Evolutionary conservation across 2,888 invertebrate genomes (phyloP).

Genomic region (Notodonta ziczac): DNA sequence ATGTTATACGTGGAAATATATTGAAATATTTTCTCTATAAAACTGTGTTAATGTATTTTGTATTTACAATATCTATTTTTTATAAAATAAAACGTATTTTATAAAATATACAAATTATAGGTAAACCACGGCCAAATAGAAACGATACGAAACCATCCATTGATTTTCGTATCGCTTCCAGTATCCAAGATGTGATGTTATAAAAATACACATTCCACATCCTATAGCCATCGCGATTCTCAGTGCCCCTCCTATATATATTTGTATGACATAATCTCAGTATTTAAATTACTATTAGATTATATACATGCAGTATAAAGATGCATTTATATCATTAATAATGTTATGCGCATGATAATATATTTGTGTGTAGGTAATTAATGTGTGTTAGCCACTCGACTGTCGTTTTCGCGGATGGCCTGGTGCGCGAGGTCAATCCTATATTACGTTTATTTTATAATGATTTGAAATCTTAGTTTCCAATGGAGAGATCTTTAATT

Average conservation of each 20-base stretch:
- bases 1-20: slow-evolving; percentile 12
- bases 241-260: slow-evolving; percentile 17
- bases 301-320: slow-evolving; percentile 17
- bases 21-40: not conserved
- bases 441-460: slow-evolving; percentile 16
- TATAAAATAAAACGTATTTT: not conserved
- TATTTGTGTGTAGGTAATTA: too few relatives aligned
- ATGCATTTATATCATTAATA: slow-evolving; percentile 26
- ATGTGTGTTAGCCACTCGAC: too few relatives aligned
- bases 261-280: slow-evolving; percentile 35
- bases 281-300: slow-evolving; percentile 26
- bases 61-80: not conserved
- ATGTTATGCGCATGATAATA: not conserved
- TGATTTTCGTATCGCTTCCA: too few relatives aligned
- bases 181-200: not conserved
- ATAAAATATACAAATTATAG: too few relatives aligned
- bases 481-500: slow-evolving; percentile 21
- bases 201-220: slow-evolving; percentile 1
- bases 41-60: not conserved
- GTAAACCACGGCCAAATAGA: too few relatives aligned
- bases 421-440: not conserved
- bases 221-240: not conserved
- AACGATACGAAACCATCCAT: too few relatives aligned
- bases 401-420: not conserved
- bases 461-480: slow-evolving; percentile 16